Conservation (phyloP, 2,797 vertebrate species). For the Lacerta agilis region DNA sequence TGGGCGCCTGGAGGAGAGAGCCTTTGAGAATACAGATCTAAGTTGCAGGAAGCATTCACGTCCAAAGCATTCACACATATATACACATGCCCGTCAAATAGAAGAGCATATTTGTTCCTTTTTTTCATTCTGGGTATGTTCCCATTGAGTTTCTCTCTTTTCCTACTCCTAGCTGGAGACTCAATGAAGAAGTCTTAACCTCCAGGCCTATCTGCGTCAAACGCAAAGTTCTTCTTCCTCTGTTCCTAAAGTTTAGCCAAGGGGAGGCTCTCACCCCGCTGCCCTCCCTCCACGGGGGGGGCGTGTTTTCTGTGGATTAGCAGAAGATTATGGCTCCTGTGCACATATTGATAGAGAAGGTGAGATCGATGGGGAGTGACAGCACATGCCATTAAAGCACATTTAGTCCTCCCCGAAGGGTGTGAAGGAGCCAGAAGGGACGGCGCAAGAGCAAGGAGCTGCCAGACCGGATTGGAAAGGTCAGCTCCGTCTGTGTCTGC, state of each 20-base stretch:
- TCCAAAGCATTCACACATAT: not conserved
- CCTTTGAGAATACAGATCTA: not conserved
- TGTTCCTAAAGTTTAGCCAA: not conserved
- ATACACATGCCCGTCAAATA: not conserved
- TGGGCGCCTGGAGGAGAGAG: not conserved
- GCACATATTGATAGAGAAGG: not conserved
- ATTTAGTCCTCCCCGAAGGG: not conserved
- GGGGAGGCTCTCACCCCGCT: fast-evolving
- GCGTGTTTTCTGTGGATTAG: too few relatives aligned
- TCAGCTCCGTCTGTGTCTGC: not conserved
- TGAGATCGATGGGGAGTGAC: not conserved
- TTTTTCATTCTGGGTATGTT: fast-evolving
- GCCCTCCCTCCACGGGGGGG: not conserved
- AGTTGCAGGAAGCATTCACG: not conserved
- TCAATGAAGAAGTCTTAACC: not conserved
- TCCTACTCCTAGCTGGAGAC: not conserved
- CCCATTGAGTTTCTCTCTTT: not conserved
- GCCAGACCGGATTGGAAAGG: not conserved
- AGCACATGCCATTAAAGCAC: not conserved
- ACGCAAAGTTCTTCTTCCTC: not conserved
- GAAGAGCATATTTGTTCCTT: not conserved
- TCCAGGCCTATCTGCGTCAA: too few relatives aligned
- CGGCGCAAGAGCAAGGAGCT: not conserved
- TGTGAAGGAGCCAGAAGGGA: not conserved
- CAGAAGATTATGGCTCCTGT: not conserved